Base-by-base conservation (phyloP, 2,113 vertebrate genomes). In the Osmerus eperlanus region DNA sequence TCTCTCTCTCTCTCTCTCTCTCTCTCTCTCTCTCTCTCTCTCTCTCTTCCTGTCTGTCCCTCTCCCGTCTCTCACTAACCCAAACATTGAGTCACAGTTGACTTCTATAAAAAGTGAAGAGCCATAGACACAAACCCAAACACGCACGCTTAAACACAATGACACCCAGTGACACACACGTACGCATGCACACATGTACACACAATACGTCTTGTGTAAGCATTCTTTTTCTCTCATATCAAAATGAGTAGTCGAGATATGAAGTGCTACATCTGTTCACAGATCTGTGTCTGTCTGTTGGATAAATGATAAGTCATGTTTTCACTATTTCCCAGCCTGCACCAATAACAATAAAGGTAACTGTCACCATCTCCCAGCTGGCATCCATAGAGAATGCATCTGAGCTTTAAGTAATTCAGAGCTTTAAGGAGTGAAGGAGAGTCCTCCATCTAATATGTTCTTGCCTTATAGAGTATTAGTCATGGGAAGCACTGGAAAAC, bases 321-420 rank as follows among this genome's bases (percentile, higher is more conserved):
- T 90, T 86, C 78, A 89, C 89, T 89, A 87, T 91, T 80, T 89
- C 85, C 83, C 84, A 92, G 91, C 90, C 84, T 92, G 91, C 89
- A 91, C 88, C 79, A 89, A 89, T 90, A 90, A 91, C 89, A 90
- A 85, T 92, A 92, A 92, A 92, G 91, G 91, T 92, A 91, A 91
- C 71, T 82, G 74, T 81, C 75, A 80, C 80, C 68, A 82, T 89
- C 86, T 83, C 76, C 84, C 81, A 84, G 86, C 85, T 76, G 70
- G 76, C 74, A 81, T 87, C 84, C 76, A 73, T 83, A 83, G 84
- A 79, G 80, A 75, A 86, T 81, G 82, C 76, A 84, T 78, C 79
- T 78, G 71, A 83, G 73, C 76, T 80, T 79, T 83, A 73, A 85
- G 28, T 51, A 68, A 60, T 19, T 25, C n/a, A 60, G 4, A 21